Evolutionary conservation across 2,113 vertebrate genomes (phyloP).

Genomic region (Calidris pygmaea): DNA sequence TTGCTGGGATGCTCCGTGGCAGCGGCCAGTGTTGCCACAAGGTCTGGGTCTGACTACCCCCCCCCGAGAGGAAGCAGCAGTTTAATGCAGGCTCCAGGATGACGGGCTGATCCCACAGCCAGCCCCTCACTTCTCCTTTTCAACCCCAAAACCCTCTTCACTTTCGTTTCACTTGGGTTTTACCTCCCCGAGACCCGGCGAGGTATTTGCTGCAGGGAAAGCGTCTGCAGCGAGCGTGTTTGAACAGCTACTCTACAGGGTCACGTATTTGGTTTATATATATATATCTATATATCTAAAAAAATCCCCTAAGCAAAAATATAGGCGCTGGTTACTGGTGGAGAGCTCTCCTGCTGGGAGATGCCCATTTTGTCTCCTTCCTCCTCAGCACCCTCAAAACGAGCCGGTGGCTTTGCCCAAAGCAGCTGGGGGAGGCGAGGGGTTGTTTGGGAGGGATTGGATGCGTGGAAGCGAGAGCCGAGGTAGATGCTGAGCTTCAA

Average conservation of each 20-base stretch:
- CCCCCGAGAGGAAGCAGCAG: background rate
- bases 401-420: background rate
- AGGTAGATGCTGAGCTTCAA: background rate
- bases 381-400: background rate
- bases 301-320: background rate
- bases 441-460: background rate
- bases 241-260: background rate
- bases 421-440: background rate
- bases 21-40: background rate
- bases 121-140: background rate
- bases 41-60: background rate
- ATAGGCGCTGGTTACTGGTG: background rate
- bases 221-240: background rate
- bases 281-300: background rate
- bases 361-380: background rate
- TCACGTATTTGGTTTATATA: background rate
- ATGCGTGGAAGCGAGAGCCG: background rate
- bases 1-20: background rate
- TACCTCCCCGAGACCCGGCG: background rate
- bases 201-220: constrained; percentile 40
- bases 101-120: background rate
- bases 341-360: background rate
- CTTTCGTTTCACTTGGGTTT: background rate
- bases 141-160: background rate
- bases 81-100: background rate